These are phyloP conservation scores for Drosophila cracens DNA, from an alignment of 2,888 invertebrate genomes.

Conservation along the genomic window DNA sequence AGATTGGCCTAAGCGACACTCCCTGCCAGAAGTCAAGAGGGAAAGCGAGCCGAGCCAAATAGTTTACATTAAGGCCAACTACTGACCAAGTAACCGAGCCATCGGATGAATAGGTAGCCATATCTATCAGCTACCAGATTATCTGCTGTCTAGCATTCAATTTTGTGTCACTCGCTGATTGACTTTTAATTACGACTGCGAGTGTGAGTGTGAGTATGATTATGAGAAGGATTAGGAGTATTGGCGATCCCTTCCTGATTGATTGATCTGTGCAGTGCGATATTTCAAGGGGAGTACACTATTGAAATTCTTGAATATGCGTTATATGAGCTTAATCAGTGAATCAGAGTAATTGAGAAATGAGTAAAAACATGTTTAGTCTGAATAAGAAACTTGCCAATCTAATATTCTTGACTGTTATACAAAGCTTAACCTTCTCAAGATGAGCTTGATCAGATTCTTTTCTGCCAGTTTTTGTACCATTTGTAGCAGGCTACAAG, in stretches of 20 bases:
- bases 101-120: slow-evolving; percentile 9
- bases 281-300: slow-evolving; percentile 1
- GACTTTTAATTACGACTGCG: slow-evolving; percentile 72
- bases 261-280: slow-evolving; percentile 56
- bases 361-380: not conserved
- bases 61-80: not conserved
- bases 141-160: slow-evolving; percentile 30
- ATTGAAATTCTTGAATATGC: slow-evolving; percentile 27
- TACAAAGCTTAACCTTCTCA: not conserved
- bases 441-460: not conserved
- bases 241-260: slow-evolving; percentile 28
- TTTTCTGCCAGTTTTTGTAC: not conserved
- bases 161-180: slow-evolving; percentile 67
- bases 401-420: not conserved
- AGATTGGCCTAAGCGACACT: not conserved
- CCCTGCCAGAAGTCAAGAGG: not conserved
- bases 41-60: not conserved
- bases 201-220: not conserved
- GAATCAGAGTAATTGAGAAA: not conserved
- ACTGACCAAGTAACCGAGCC: slow-evolving; percentile 19
- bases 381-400: not conserved
- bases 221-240: not conserved
- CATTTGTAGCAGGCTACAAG: not conserved
- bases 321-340: not conserved
- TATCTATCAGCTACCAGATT: slow-evolving; percentile 16